Conservation (phyloP, 2,113 vertebrate species). For the Nycticryphes semicollaris region DNA sequence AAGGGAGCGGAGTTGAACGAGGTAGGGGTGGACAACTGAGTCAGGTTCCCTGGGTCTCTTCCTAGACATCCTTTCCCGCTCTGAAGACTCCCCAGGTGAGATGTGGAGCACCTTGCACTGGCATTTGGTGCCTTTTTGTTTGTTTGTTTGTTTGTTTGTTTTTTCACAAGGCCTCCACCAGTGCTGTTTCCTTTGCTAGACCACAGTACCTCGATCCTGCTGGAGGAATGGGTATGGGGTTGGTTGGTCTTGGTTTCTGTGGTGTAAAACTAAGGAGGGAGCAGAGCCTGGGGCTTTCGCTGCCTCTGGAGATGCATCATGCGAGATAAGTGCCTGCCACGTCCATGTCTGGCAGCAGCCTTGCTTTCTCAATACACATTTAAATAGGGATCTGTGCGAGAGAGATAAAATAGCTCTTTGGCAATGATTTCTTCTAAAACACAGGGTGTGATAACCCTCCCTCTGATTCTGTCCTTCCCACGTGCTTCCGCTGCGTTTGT, state of each 20-base stretch:
- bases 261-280: neutral
- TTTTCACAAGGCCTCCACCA: neutral
- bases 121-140: neutral
- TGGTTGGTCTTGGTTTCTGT: neutral
- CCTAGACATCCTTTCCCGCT: accelerated
- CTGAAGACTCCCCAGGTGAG: neutral
- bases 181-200: neutral
- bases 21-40: neutral
- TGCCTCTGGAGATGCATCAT: neutral
- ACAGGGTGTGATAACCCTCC: neutral
- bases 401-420: neutral
- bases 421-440: neutral
- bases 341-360: neutral
- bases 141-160: neutral
- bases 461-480: neutral
- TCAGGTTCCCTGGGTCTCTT: neutral
- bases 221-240: neutral
- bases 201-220: neutral
- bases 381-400: neutral
- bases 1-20: neutral
- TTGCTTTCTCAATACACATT: neutral
- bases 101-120: neutral
- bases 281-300: neutral
- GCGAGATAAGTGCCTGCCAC: neutral
- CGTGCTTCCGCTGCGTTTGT: neutral